phyloP scores from a whole-genome alignment of 2,113 vertebrate species.

The Carassius auratus region DNA sequence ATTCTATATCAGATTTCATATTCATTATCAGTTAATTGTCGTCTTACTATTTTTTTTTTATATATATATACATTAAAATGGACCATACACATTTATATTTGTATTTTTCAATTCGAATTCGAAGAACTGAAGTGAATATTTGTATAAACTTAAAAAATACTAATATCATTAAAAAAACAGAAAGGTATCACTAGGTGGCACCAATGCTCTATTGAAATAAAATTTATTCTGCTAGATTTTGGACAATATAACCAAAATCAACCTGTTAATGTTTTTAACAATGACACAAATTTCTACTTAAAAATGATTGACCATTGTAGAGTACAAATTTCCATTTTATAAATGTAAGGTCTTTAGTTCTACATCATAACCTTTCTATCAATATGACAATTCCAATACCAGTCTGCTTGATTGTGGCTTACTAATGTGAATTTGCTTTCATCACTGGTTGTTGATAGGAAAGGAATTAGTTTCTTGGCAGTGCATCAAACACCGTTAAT shows the following conservation, averaged over 20 bases:
- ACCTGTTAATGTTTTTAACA: not conserved
- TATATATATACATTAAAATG: not conserved
- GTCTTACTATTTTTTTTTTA: not conserved
- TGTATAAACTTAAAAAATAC: too few species aligned
- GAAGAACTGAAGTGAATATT: too few species aligned
- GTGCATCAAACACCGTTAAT: conserved; percentile 22
- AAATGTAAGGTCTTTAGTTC: not conserved
- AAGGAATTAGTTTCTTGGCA: conserved; percentile 33
- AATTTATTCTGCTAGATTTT: not conserved
- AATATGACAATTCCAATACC: not conserved
- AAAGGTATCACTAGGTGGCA: conserved; percentile 50
- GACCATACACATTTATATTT: too few species aligned
- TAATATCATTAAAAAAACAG: too few species aligned
- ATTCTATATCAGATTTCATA: too few species aligned
- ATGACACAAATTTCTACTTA: not conserved
- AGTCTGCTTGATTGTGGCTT: not conserved
- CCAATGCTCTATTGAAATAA: conserved; percentile 14
- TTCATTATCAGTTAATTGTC: not conserved
- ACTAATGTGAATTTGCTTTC: conserved; percentile 28
- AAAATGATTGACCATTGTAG: not conserved
- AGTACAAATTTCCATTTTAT: not conserved
- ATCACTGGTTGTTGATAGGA: conserved; percentile 30
- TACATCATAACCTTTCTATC: not conserved
- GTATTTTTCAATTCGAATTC: too few species aligned
- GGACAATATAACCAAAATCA: not conserved